A percentile compares a stretch with the other conserved stretches of the same genome.
Conservation (phyloP, 2,797 vertebrate species). For the Cercopithecus neglectus region DNA sequence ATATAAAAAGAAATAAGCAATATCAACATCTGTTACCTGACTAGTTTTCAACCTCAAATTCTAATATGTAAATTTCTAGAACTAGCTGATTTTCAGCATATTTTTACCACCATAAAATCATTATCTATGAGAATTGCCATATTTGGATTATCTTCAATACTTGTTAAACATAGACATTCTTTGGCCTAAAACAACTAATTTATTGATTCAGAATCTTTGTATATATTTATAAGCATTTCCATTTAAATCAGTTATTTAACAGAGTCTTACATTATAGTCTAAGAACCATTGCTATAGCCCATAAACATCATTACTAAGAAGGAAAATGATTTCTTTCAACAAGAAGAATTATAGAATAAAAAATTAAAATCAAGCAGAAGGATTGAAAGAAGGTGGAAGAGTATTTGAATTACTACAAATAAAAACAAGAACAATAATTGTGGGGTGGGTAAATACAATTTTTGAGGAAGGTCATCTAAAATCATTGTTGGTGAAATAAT, state of each 20-base stretch:
- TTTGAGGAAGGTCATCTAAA: background rate
- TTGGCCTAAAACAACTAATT: background rate
- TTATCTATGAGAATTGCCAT: background rate
- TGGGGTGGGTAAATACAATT: background rate
- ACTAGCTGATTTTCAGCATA: background rate
- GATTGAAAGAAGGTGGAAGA: background rate
- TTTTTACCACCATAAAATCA: background rate
- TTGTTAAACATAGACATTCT: background rate
- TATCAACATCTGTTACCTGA: background rate
- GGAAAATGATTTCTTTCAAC: background rate
- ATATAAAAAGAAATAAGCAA: background rate
- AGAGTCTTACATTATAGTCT: background rate
- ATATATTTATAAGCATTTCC: slow-evolving; percentile 32
- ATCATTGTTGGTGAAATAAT: background rate
- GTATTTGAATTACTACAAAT: background rate
- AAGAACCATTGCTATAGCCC: background rate
- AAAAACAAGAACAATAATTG: background rate
- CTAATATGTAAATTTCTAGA: background rate
- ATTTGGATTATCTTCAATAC: background rate
- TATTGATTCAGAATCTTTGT: slow-evolving; percentile 44
- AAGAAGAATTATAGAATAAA: background rate
- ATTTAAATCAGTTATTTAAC: slow-evolving; percentile 36
- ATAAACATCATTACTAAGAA: background rate
- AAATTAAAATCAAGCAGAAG: background rate
- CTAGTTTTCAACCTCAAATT: background rate